Base-by-base conservation (phyloP, 2,113 vertebrate species). In the Ictalurus punctatus region DNA sequence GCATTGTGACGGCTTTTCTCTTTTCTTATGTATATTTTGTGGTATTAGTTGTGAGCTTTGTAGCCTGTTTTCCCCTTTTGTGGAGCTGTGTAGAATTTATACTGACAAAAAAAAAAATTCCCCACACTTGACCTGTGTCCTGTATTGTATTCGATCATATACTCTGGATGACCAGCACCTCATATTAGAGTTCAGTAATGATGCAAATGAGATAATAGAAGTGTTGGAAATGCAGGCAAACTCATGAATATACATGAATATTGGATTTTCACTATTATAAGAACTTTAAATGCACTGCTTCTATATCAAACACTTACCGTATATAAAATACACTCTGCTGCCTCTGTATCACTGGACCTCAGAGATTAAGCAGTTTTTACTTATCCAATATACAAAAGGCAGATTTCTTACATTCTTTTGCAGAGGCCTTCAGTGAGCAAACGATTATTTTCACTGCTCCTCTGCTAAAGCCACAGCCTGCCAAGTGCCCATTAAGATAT, bases 11-110 rank as follows among this genome's bases (percentile, higher is more conserved):
- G 93, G 92, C 91, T 94, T 48, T 93, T 87, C 87, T 88, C 92
- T 89, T 91, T 88, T 92, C 90, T 93, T 86, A 93, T 94, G 95
- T 96, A 96, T 94, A 96, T 95, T 95, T 96, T 95, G 95, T 96
- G 94, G 90, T 94, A 94, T 89, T 93, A 95, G 92, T 94, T 95
- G 94, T 95, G 94, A 94, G 88, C 86, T 94, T 91, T 93, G 93
- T 95, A 94, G 92, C 89, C 93, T 95, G 93, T 94, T 95, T 40
- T 82, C 10, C 48, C 93, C 92, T 93, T 93, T 86, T 93, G 94
- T 95, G 90, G 88, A 93, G 87, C 91, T 95, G 92, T 95, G 92
- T 96, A 95, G 93, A 95, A 92, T 95, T 96, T 95, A 93, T 94
- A 93, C 94, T 93, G 92, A 93, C 48, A 94, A 93, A 80, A 87